Evolutionary conservation across 2,888 invertebrate genomes (phyloP), one percentile per base, ranked within the genome.

Genomic region (Anthrax anthrax): DNA sequence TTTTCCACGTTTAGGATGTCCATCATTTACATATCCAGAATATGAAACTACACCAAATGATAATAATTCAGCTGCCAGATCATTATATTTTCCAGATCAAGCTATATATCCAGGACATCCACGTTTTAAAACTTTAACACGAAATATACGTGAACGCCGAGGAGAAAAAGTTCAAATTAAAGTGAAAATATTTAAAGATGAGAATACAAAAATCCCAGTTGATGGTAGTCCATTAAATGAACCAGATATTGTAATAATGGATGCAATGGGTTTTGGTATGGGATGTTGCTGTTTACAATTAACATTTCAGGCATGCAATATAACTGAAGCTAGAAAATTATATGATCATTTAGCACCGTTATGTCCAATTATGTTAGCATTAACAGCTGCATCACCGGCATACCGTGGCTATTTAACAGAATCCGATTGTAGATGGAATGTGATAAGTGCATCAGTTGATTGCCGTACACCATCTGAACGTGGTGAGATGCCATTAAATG

Each of bases 241-340:
- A 58, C 86, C 87, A 0, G 88, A 96, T 71, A 89, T 92, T 60
- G 87, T 99, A 52, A 94, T 97, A 61, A 84, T 98, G 84, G 98
- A 99, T 69, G 91, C 94, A 2, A 97, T 98, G 97, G 97, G 96
- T 19, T 98, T 98, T 66, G 97, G 96, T 46, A 98, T 98, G 98
- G 98, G 98, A 29, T 95, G 95, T 66, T 94, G 91, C 60, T 97
- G 96, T 63, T 74, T 97, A 37, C 97, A 97, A 67, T 75, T 94
- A 47, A 94, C 92, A 42, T 97, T 98, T 72, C 68, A 68, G 54
- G 96, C 97, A 2, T 92, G 92, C 67, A 95, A 95, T 65, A 92
- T 99, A 53, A 78, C 78, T 39, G 98, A 99, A 72, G 97, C 97
- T 5, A 76, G 94, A 52, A 87, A 86, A 36, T 74, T 99, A 1